Conservation (phyloP, 2,888 invertebrate genomes). For the Platynereis dumerilii region DNA sequence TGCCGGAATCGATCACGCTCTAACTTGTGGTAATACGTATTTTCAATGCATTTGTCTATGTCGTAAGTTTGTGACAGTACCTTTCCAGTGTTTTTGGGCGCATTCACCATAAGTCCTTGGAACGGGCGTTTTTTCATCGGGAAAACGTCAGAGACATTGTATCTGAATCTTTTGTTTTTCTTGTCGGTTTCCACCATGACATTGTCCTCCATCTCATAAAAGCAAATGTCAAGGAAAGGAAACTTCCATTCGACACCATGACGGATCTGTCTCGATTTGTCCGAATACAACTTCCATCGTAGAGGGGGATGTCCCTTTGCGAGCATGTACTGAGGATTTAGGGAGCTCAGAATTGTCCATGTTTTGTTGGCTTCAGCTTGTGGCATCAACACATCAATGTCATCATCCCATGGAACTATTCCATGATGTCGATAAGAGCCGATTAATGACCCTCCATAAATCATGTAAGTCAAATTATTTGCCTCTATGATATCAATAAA, state of each 20-base stretch:
- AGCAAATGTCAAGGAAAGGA: background rate
- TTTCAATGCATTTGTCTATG: too few relatives aligned
- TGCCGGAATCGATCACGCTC: too few relatives aligned
- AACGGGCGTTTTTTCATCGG: background rate
- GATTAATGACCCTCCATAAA: slow-evolving; percentile 1
- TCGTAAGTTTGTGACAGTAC: too few relatives aligned
- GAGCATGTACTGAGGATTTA: background rate
- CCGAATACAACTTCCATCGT: background rate
- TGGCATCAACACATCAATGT: background rate
- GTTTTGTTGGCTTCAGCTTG: background rate
- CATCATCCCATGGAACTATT: slow-evolving; percentile 11
- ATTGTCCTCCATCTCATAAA: background rate
- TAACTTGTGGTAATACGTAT: too few relatives aligned
- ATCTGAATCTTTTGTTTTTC: background rate
- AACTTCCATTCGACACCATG: background rate
- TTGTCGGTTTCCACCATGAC: background rate
- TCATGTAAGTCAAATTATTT: slow-evolving; percentile 3
- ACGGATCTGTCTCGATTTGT: background rate
- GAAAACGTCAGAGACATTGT: background rate
- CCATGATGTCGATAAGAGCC: slow-evolving; percentile 13
- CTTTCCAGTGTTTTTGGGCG: background rate
- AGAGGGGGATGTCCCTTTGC: background rate
- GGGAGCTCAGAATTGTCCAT: background rate
- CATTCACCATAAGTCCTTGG: background rate
- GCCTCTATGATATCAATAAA: background rate